Evolutionary conservation across 2,113 vertebrate genomes (phyloP), one percentile per base, ranked within the genome.

Genomic region (Actenoides lindsayi): DNA sequence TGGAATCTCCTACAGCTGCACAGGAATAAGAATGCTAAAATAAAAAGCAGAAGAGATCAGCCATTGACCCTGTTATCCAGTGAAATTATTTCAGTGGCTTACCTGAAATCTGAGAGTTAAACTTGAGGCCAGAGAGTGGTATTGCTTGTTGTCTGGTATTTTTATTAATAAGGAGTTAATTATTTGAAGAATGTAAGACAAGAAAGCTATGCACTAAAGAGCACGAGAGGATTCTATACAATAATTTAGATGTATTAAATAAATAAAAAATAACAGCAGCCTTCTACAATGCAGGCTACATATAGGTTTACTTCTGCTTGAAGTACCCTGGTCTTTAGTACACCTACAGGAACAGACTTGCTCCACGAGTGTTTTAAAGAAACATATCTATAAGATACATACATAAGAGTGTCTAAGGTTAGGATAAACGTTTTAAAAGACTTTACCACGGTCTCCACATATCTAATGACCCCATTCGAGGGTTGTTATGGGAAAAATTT

Each of bases 341-440:
- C 97, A 98, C 98, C 98, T 98, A 97, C 96, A 86, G 98, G 98
- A 98, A 93, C 98, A 98, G 97, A 98, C 96, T 83, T 79, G 98
- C 96, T 98, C 98, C 98, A 98, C 85, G 94, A 96, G 98, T 98
- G 98, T 98, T 98, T 98, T 98, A 98, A 98, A 98, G 98, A 98
- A 98, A 94, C 98, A 99, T 99, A 99, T 99, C 99, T 99, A 99
- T 99, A 99, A 99, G 99, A 99, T 99, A 99, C 98, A 99, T 98
- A 97, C 1, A 65, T 98, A 97, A 96, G 96, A 98, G 93, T 95
- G 98, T 97, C 98, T 98, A 98, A 95, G 83, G 81, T 96, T 96
- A 97, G 93, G 92, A 83, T 60, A 76, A 93, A 82, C 37, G 53
- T 82, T 94, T 59, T 35, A 78, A 89, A 94, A 94, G 35, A 35